phyloP scores from a whole-genome alignment of 1,140 invertebrate species.

The Drosophila guanche region DNA sequence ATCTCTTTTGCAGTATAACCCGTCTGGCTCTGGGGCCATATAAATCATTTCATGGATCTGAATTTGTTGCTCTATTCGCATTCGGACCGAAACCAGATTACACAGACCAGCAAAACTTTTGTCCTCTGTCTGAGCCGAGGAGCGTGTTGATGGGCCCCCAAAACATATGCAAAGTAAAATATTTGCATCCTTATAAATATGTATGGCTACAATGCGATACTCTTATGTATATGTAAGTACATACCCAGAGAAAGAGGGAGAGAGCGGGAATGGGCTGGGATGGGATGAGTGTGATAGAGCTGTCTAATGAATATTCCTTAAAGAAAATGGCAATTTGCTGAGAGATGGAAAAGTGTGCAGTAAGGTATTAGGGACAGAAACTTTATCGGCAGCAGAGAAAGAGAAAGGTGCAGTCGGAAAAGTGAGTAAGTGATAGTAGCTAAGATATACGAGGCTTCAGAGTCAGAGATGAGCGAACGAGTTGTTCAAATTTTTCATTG shows the following conservation, averaged over 20 bases:
- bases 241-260: neutral
- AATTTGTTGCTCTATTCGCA: conserved; percentile 47
- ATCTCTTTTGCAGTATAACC: neutral
- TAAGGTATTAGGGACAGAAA: conserved; percentile 37
- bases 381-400: conserved; percentile 30
- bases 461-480: too few relatives aligned
- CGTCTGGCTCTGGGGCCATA: conserved; percentile 60
- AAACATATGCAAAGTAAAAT: conserved; percentile 83
- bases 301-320: conserved; percentile 77
- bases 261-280: neutral
- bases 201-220: conserved; percentile 28
- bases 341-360: conserved; percentile 24
- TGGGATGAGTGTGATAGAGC: conserved; percentile 26
- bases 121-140: conserved; percentile 15
- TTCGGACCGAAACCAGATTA: conserved; percentile 61
- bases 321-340: conserved; percentile 51
- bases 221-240: conserved; percentile 13
- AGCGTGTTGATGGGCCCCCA: conserved; percentile 23
- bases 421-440: too few relatives aligned
- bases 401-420: neutral
- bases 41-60: conserved; percentile 83
- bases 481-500: too few relatives aligned
- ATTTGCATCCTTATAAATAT: conserved; percentile 84
- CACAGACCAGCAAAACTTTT: conserved; percentile 43
- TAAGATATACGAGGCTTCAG: too few relatives aligned